Base-by-base conservation (phyloP, 1,140 invertebrate species). In the Neoseiulus cucumeris region DNA sequence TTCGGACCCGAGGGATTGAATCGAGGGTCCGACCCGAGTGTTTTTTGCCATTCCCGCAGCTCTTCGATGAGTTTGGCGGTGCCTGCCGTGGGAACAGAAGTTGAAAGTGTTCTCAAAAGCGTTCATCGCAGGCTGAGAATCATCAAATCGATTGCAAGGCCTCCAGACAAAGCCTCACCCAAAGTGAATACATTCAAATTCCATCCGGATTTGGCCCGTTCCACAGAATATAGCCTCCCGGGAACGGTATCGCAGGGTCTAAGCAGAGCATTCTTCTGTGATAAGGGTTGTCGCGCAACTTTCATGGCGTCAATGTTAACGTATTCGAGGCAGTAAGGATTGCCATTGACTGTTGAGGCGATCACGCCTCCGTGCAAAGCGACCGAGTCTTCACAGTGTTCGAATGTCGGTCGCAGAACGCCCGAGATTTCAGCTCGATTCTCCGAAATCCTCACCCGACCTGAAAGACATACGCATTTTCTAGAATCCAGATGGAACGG, bases 1-100 rank as follows among this genome's bases (percentile, higher is more conserved):
- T 96, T 97, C 0, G 91, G 91, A 0, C 77, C 79, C 30, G 82
- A 85, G 0, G 51, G 51, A 2, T 59, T 12, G 51, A 29, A 33
- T 22, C 42, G 42, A 12, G 33, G 69, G 20, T 68, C 68, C 5
- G 29, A 64, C 33, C 59, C 67, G 30, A 70, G 66, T 44, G 67
- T 44, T 18, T 65, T 44, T 25, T 69, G 64, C 68, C 68, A 69
- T 33, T 66, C 68, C 47, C 41, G 65, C 20, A 39, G 55, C n/a
- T 28, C 64, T 30, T 39, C 28, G 28, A 28, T 33, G 9, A 44
- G 64, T 29, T 59, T 33, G 17, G 51, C 51, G 22, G 51, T 59
- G 2, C 25, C 51, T 59, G 9, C 17, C 33, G 17, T 4, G 51
- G 14, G 51, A 25, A 47, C 28, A 4, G 5, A 47, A 4, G 14